Percentiles rank a stretch among this genome's conserved stretches.
Evolutionary conservation across 2,888 invertebrate species (phyloP).

Genomic region (Microctonus aethiopoides): DNA sequence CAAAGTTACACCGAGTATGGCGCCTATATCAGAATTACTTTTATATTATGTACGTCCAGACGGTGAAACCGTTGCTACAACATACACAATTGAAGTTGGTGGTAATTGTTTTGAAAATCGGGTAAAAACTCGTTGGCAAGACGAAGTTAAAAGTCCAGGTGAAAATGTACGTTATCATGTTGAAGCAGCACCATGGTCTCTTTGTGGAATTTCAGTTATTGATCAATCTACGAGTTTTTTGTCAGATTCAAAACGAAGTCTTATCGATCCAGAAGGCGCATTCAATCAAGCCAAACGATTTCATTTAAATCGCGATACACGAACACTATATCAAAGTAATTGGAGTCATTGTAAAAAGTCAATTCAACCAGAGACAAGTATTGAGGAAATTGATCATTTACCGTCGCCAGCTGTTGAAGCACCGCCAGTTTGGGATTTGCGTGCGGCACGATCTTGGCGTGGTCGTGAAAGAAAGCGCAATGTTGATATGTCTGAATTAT

Average conservation of each 20-base stretch:
- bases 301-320: slow-evolving; percentile 55
- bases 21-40: slow-evolving; percentile 68
- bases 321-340: slow-evolving; percentile 51
- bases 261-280: slow-evolving; percentile 54
- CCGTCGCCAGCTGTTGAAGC: slow-evolving; percentile 51
- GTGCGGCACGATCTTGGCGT: slow-evolving; percentile 23
- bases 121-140: slow-evolving; percentile 69
- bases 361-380: slow-evolving; percentile 42
- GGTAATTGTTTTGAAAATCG: slow-evolving; percentile 71
- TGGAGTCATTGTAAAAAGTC: slow-evolving; percentile 59
- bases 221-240: slow-evolving; percentile 71
- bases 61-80: slow-evolving; percentile 72
- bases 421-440: slow-evolving; percentile 44
- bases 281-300: slow-evolving; percentile 60
- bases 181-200: slow-evolving; percentile 69
- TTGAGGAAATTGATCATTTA: slow-evolving; percentile 59
- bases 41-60: slow-evolving; percentile 71
- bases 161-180: slow-evolving; percentile 67
- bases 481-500: slow-evolving; percentile 17
- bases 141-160: slow-evolving; percentile 69
- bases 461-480: slow-evolving; percentile 47
- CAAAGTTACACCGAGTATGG: slow-evolving; percentile 67
- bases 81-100: slow-evolving; percentile 68
- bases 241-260: slow-evolving; percentile 48
- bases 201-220: slow-evolving; percentile 72